Base-by-base conservation (phyloP, 2,113 vertebrate genomes). In the Syrrhaptes paradoxus region DNA sequence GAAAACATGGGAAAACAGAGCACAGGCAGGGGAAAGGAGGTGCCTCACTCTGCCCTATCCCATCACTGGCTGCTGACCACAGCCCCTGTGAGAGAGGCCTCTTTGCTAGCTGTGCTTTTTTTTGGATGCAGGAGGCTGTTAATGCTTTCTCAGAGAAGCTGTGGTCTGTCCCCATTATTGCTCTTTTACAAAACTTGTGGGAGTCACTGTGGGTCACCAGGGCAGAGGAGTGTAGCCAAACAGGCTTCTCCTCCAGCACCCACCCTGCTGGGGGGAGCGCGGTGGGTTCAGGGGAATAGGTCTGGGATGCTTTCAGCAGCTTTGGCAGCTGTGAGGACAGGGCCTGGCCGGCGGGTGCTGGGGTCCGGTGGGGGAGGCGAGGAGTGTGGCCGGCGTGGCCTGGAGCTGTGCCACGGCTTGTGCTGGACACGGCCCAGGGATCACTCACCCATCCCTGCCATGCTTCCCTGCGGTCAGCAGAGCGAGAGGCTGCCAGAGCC, bases 241-340 rank as follows among this genome's bases (percentile, higher is more conserved):
- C 0, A 2, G 36, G 15, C 45, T 48, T 58, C 21, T 74, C 13
- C 17, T 61, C 55, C 61, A 34, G n/a, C 3, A 1, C 18, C 19
- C 31, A 54, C 11, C 22, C 41, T 74, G 29, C 25, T 0, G 2
- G 8, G 8, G 43, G 32, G 4, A 52, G 10, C 3, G 1, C 2
- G 0, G 24, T 54, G 38, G 26, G 13, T 32, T 58, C 13, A 5
- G 62, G 45, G 21, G 18, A 92, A 15, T 0, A 2, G 63, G 38
- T 11, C 52, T 67, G 62, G 14, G 51, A 71, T 58, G 45, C 10
- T 48, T 63, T 71, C 1, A 4, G 55, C 55, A 76, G 55, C 55
- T 70, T 77, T 34, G 36, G 24, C 51, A 34, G n/a, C 78, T 59
- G 54, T 1, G 3, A n/a, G 24, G 52, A n/a, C 13, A 32, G 49